Conservation (phyloP, 2,797 vertebrate genomes). For the Phataginus tricuspis region DNA sequence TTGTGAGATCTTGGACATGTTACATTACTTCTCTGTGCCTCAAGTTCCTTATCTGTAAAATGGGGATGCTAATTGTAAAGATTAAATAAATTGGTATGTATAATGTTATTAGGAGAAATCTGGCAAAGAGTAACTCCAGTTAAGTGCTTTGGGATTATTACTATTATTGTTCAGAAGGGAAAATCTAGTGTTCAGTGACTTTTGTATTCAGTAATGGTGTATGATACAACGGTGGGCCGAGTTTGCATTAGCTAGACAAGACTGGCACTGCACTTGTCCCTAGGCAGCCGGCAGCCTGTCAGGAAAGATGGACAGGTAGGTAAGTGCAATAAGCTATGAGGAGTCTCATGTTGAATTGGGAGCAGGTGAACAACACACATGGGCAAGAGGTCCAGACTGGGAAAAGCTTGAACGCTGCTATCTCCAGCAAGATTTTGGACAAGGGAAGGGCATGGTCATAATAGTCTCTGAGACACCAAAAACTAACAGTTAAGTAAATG, state of each 20-base stretch:
- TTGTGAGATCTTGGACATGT: not conserved
- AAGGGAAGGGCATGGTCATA: not conserved
- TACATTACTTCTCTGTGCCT: not conserved
- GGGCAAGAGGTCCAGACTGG: not conserved
- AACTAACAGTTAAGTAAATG: not conserved
- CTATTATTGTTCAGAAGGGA: not conserved
- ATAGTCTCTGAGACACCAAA: not conserved
- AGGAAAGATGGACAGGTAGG: not conserved
- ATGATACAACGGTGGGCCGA: not conserved
- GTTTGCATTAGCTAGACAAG: not conserved
- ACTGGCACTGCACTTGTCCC: not conserved
- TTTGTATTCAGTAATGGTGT: not conserved
- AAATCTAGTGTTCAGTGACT: not conserved
- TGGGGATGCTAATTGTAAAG: not conserved
- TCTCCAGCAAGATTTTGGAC: not conserved
- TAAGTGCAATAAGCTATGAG: not conserved
- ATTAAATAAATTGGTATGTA: not conserved
- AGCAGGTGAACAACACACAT: not conserved
- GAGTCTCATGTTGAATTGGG: not conserved
- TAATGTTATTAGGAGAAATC: not conserved
- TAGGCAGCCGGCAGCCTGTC: not conserved
- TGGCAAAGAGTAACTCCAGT: not conserved
- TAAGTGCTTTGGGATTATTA: not conserved
- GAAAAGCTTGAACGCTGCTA: not conserved
- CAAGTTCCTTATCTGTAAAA: not conserved